phyloP scores from a whole-genome alignment of 2,797 vertebrate species.

The Gymnothorax javanicus region DNA sequence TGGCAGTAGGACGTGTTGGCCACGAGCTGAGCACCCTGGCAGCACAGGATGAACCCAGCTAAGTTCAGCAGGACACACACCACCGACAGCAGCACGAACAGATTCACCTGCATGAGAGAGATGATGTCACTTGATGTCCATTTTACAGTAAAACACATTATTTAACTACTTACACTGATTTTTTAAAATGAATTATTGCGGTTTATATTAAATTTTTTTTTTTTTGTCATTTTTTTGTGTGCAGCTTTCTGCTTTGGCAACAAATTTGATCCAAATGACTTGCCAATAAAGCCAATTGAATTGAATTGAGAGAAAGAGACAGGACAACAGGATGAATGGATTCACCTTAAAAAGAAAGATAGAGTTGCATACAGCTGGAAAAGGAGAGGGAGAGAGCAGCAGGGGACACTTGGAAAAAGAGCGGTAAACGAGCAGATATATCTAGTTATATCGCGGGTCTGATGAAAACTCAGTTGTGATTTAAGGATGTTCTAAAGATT shows the following conservation, averaged over 20 bases:
- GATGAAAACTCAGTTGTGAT: too few relatives aligned
- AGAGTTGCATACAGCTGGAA: background rate
- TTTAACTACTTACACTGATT: too few relatives aligned
- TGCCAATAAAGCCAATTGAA: too few relatives aligned
- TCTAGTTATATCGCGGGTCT: background rate
- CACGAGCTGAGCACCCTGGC: constrained; percentile 82
- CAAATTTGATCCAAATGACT: too few relatives aligned
- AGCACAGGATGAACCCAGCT: constrained; percentile 82
- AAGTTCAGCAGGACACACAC: constrained; percentile 83
- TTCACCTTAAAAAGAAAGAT: background rate
- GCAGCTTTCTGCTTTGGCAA: too few relatives aligned
- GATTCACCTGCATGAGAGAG: constrained; percentile 74
- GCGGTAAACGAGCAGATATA: background rate
- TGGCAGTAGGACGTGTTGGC: constrained; percentile 78
- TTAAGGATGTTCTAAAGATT: too few relatives aligned
- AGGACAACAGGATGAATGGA: background rate
- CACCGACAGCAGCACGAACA: constrained; percentile 82
- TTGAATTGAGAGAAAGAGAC: background rate
- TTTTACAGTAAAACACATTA: too few relatives aligned
- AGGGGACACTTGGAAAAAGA: background rate
- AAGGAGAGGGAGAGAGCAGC: background rate
- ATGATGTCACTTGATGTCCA: background rate
- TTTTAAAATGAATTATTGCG: too few relatives aligned
- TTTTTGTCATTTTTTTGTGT: too few relatives aligned
- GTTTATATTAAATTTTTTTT: too few relatives aligned